Evolutionary conservation across 2,888 invertebrate species (phyloP).

Genomic region (Chironomus riparius): DNA sequence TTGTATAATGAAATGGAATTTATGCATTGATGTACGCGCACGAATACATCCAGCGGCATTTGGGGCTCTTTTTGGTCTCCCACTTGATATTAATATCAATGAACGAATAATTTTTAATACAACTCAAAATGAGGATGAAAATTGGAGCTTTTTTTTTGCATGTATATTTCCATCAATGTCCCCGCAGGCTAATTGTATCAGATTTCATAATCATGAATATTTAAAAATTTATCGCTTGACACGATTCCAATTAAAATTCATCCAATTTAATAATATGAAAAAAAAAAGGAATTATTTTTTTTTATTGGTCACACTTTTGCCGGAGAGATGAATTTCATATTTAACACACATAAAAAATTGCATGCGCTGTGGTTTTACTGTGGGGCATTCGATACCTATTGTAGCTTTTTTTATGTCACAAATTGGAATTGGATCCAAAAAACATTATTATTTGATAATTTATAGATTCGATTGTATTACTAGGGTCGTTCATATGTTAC

Average conservation of each 20-base stretch:
- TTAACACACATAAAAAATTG: not conserved
- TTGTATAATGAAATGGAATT: too few species aligned
- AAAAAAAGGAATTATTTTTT: not conserved
- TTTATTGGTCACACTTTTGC: constrained; percentile 8
- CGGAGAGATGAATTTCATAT: not conserved
- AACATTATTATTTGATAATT: not conserved
- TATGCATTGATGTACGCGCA: too few species aligned
- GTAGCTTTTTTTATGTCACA: not conserved
- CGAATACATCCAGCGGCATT: not conserved
- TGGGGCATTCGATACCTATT: too few species aligned
- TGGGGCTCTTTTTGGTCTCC: not conserved
- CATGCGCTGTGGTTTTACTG: not conserved
- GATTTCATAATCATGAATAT: constrained; percentile 24
- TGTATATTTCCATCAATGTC: not conserved
- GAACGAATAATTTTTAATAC: not conserved
- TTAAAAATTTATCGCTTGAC: constrained; percentile 15
- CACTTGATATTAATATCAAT: too few species aligned
- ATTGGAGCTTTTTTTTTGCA: not conserved
- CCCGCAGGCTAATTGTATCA: constrained; percentile 21
- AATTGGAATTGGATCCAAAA: not conserved
- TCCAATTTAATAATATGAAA: not conserved
- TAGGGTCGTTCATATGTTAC: too few species aligned
- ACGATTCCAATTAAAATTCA: constrained; percentile 25
- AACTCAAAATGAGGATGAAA: not conserved
- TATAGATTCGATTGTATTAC: not conserved